Base-by-base conservation (phyloP, 2,888 invertebrate genomes). In the Bedellia somnulentella region DNA sequence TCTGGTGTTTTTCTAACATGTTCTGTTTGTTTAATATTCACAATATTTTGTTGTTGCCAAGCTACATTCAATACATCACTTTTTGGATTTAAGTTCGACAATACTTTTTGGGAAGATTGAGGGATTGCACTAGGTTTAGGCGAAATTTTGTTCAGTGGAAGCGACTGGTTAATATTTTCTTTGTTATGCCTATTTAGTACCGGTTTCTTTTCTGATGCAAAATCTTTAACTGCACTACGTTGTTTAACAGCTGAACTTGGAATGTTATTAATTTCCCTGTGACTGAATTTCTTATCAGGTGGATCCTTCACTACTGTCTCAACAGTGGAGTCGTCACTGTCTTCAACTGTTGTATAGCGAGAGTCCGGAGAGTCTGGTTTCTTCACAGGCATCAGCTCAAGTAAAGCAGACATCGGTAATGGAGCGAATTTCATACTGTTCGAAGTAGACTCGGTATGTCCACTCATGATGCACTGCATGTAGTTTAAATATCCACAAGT, bases 391-490 rank as follows among this genome's bases (percentile, higher is more conserved):
- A 54, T 52, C 39, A 76, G 55, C 2, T 70, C 70, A 11, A 75
- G 43, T 41, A 77, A 54, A 32, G 56, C 64, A 33, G 73, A 64
- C 57, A 77, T 63, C 9, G 75, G 71, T 64, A 75, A 62, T 9
- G 76, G 75, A 22, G 58, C 53, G 37, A 70, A 71, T 38, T 73
- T 73, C 31, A 59, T 57, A 44, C 68, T 67, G 37, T 64, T 71
- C 3, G 70, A 55, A 15, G 64, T 60, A 2, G 63, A 45, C 52
- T 71, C 70, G 15, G 56, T 50, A 35, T 68, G 63, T 1, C 26
- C 28, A 24, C 24, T 35, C 37, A 36, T 38, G 18, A 15, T 32
- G 18, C 5, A 18, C 9, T 18, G 18, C 9, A 6, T 6, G 18
- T 9, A 18, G 18, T 9, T 9, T 9, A 18, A 6, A 6, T 9